Evolutionary conservation across 2,888 invertebrate genomes (phyloP).

Genomic region (Netelia inedita): DNA sequence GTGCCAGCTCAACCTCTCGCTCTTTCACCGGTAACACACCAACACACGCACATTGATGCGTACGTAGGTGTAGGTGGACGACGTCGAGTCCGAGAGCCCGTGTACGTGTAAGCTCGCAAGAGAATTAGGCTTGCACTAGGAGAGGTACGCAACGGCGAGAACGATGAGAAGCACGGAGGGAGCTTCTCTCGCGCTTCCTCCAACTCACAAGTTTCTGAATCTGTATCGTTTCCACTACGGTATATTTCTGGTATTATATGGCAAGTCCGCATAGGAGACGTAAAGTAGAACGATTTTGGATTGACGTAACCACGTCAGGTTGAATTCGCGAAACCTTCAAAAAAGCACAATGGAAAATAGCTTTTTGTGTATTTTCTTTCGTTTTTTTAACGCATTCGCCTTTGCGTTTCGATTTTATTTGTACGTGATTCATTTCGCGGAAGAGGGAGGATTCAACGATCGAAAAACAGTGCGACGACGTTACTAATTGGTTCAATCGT

Average conservation of each 20-base stretch:
- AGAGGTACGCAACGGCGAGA: conserved; percentile 48
- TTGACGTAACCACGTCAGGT: no score
- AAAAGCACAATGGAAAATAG: no score
- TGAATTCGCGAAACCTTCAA: no score
- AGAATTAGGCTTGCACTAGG: conserved; percentile 54
- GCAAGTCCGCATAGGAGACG: no score
- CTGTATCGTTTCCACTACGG: no score
- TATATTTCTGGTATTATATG: no score
- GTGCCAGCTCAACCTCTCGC: conserved; percentile 20
- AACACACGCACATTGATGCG: conserved; percentile 38
- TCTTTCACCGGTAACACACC: conserved; percentile 30
- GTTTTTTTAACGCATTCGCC: no score
- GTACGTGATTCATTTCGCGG: background rate
- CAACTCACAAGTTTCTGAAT: background rate
- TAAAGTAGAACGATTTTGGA: no score
- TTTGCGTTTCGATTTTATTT: no score
- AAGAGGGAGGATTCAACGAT: conserved; percentile 16
- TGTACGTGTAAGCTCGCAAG: background rate
- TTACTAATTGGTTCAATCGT: conserved; percentile 36
- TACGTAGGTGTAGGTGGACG: background rate
- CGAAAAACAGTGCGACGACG: conserved; percentile 16
- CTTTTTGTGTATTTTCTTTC: no score
- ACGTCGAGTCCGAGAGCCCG: background rate
- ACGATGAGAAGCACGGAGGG: background rate
- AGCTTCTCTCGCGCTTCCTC: background rate